Evolutionary conservation across 2,797 vertebrate genomes (phyloP).

Genomic region (Numenius phaeopus): DNA sequence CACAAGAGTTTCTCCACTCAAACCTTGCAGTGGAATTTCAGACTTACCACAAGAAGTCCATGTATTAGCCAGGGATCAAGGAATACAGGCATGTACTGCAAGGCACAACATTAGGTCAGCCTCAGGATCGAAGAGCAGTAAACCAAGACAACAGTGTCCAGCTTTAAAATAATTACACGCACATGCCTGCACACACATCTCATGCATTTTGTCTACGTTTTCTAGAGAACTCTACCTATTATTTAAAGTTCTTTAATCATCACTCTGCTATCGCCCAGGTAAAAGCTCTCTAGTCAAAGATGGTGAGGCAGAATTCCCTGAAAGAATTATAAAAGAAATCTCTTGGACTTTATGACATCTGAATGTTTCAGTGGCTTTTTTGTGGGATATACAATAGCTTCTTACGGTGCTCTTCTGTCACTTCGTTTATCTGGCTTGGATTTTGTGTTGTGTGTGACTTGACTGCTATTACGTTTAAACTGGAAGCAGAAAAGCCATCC

Average conservation of each 20-base stretch:
- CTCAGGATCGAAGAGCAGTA: not conserved
- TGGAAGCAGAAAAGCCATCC: not conserved
- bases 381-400: not conserved
- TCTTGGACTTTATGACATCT: not conserved
- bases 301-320: not conserved
- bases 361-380: not conserved
- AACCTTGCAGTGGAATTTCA: constrained; percentile 26
- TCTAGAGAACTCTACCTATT: not conserved
- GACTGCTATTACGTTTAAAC: not conserved
- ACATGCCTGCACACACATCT: not conserved
- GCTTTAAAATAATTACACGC: not conserved
- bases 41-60: not conserved
- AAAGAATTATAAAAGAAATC: not conserved
- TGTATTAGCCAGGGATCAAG: not conserved
- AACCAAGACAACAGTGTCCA: not conserved
- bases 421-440: not conserved
- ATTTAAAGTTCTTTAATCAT: not conserved
- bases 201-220: not conserved
- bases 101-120: not conserved
- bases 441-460: not conserved
- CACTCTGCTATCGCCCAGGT: not conserved
- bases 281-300: not conserved
- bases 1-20: constrained; percentile 19
- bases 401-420: not conserved
- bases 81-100: not conserved